phyloP scores from a whole-genome alignment of 1,140 invertebrate species.

The Trichoplusia ni region DNA sequence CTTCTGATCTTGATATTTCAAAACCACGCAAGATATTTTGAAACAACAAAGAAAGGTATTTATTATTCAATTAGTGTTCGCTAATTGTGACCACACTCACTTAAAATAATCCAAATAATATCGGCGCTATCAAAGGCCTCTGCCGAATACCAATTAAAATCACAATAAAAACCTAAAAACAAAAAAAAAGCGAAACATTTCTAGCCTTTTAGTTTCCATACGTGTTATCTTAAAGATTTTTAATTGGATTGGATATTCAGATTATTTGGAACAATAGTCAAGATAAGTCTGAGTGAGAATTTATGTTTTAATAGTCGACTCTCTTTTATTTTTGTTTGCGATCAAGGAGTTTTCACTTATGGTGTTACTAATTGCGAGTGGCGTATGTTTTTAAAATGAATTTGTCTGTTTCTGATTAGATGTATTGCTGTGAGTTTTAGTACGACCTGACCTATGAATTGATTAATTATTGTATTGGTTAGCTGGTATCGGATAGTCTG shows the following conservation, averaged over 20 bases:
- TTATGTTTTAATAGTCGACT: slow-evolving; percentile 61
- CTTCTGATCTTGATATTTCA: too few relatives aligned
- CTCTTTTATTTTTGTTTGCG: slow-evolving; percentile 44
- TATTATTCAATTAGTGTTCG: neutral
- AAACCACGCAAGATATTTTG: too few relatives aligned
- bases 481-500: too few relatives aligned
- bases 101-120: slow-evolving; percentile 4
- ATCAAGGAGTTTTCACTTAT: neutral
- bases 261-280: slow-evolving; percentile 64
- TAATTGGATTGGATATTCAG: slow-evolving; percentile 61
- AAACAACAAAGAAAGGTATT: neutral
- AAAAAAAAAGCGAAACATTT: neutral
- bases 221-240: slow-evolving; percentile 54
- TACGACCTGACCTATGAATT: too few relatives aligned
- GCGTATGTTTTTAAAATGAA: neutral
- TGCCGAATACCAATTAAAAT: neutral
- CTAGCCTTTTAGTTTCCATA: slow-evolving; percentile 33
- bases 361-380: neutral
- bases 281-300: slow-evolving; percentile 68
- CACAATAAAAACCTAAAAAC: slow-evolving; percentile 5
- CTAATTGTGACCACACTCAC: slow-evolving; percentile 5
- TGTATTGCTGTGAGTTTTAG: too few relatives aligned
- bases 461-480: too few relatives aligned
- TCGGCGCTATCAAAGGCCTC: slow-evolving; percentile 17
- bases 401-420: neutral